A percentile compares a stretch with the other conserved stretches of the same genome.
phyloP scores from a whole-genome alignment of 1,140 invertebrate genomes.

The Lysiphlebus fabarum region DNA sequence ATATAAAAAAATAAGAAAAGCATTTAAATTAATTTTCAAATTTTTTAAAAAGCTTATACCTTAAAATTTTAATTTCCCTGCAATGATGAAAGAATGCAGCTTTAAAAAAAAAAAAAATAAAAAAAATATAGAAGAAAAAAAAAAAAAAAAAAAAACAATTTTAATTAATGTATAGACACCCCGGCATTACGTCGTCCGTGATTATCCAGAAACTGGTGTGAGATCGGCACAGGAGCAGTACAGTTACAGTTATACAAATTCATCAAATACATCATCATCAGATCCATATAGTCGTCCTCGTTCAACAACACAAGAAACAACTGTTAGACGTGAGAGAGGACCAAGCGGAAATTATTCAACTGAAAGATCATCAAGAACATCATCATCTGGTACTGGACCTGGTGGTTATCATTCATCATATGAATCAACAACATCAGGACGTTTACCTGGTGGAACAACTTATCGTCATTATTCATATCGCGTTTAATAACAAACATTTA shows the following conservation, averaged over 20 bases:
- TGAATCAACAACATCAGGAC: slow-evolving; percentile 70
- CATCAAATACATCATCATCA: slow-evolving; percentile 52
- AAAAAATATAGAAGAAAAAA: too few species aligned
- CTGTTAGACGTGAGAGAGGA: slow-evolving; percentile 64
- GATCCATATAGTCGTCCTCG: slow-evolving; percentile 60
- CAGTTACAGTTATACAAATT: slow-evolving; percentile 76
- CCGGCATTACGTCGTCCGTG: slow-evolving; percentile 78
- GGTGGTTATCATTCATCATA: slow-evolving; percentile 75
- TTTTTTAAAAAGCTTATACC: too few species aligned
- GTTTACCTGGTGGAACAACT: slow-evolving; percentile 73
- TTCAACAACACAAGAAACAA: slow-evolving; percentile 59
- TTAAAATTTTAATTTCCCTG: too few species aligned
- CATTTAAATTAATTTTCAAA: too few species aligned
- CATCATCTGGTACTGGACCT: slow-evolving; percentile 65
- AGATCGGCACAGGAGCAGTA: slow-evolving; percentile 73
- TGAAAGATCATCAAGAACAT: slow-evolving; percentile 65
- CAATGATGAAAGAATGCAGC: too few species aligned
- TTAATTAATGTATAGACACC: slow-evolving; percentile 65
- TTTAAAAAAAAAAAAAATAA: neutral
- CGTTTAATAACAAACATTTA: too few species aligned
- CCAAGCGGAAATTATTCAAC: slow-evolving; percentile 68
- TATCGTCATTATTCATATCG: slow-evolving; percentile 83
- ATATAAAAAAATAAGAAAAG: too few species aligned
- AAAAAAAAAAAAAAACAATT: neutral
- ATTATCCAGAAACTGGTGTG: slow-evolving; percentile 66